Evolutionary conservation across 2,113 vertebrate species (phyloP).

Genomic region (Aptenodytes patagonicus): DNA sequence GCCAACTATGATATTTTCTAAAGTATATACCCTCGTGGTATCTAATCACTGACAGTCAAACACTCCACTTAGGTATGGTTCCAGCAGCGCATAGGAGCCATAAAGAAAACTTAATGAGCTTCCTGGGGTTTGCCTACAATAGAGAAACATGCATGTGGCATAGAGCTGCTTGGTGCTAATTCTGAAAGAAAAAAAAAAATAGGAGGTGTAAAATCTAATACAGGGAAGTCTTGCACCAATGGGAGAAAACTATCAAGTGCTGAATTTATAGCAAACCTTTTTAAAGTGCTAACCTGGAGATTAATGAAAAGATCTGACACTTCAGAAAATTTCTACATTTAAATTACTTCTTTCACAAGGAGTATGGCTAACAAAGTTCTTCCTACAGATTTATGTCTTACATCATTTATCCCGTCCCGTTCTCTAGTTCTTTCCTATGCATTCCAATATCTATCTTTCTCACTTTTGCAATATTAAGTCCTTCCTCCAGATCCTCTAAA

Average conservation of each 20-base stretch:
- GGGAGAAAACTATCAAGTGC: background rate
- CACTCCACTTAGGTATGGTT: slow-evolving; percentile 13
- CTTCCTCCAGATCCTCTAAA: background rate
- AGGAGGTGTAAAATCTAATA: background rate
- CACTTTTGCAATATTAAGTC: background rate
- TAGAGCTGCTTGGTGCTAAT: background rate
- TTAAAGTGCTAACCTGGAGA: background rate
- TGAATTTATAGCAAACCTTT: background rate
- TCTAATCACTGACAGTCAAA: slow-evolving; percentile 36
- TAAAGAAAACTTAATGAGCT: slow-evolving; percentile 53
- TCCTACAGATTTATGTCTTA: background rate
- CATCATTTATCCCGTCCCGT: background rate
- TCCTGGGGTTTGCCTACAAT: slow-evolving; percentile 12
- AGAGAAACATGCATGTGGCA: background rate
- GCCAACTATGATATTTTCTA: slow-evolving; percentile 6
- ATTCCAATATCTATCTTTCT: background rate
- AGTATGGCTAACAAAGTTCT: background rate
- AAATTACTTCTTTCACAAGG: background rate
- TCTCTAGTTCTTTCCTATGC: background rate
- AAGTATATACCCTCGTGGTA: background rate
- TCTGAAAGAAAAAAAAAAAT: background rate
- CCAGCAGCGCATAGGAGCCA: slow-evolving; percentile 24
- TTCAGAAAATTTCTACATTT: background rate
- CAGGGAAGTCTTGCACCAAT: background rate
- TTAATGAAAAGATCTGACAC: slow-evolving; percentile 3